phyloP scores from a whole-genome alignment of 2,888 invertebrate species.

The Noctua fimbriata region DNA sequence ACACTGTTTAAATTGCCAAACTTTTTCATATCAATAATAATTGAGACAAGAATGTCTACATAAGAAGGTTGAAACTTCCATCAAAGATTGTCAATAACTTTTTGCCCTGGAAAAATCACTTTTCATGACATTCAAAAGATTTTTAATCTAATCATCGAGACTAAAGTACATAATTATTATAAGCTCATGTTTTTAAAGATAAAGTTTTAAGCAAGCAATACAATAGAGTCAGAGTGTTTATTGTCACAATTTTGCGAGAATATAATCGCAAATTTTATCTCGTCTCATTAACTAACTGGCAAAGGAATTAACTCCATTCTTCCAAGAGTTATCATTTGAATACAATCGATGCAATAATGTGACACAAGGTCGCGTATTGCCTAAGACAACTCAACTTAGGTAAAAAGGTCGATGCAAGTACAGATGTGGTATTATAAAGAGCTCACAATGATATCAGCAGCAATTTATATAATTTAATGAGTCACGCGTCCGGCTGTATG shows the following conservation, averaged over 20 bases:
- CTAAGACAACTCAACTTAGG: conserved; percentile 78
- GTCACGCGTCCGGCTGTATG: conserved; percentile 82
- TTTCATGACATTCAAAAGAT: conserved; percentile 40
- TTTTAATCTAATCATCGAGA: conserved; percentile 50
- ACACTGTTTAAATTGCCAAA: conserved; percentile 7
- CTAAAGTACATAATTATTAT: conserved; percentile 51
- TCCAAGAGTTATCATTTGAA: conserved; percentile 70
- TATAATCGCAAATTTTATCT: conserved; percentile 45
- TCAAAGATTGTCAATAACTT: not conserved
- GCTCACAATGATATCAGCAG: conserved; percentile 83
- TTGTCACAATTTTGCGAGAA: conserved; percentile 47
- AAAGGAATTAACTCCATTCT: conserved; percentile 56
- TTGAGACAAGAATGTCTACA: not conserved
- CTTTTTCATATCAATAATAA: not conserved
- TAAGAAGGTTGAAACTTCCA: not conserved
- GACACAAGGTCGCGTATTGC: conserved; percentile 82
- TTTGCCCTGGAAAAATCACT: not conserved
- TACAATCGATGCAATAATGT: conserved; percentile 78
- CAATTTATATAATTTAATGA: conserved; percentile 88
- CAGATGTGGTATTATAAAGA: conserved; percentile 75
- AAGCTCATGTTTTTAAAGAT: conserved; percentile 54
- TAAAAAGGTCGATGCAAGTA: conserved; percentile 79
- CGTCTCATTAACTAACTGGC: conserved; percentile 48
- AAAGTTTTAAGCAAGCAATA: conserved; percentile 44
- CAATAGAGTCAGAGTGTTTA: conserved; percentile 42